These are phyloP conservation scores for Limenitis camilla DNA, from an alignment of 2,888 invertebrate species.

Conservation along the genomic window DNA sequence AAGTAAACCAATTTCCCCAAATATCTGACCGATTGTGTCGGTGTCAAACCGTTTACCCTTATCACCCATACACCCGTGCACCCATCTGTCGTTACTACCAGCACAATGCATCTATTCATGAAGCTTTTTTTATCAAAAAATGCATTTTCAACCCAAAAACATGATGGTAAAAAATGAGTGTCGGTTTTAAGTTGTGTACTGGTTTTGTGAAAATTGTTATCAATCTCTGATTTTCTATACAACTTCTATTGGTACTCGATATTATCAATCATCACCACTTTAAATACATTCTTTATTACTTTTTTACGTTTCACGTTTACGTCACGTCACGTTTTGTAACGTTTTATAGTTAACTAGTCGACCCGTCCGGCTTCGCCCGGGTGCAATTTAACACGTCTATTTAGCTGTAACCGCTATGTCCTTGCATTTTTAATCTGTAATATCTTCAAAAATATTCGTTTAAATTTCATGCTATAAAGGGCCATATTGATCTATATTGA, in stretches of 20 bases:
- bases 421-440: no score
- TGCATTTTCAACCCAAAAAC: conserved; percentile 37
- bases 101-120: conserved; percentile 45
- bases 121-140: conserved; percentile 26
- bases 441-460: no score
- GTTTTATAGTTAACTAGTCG: no score
- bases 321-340: no score
- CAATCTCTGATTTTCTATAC: background rate
- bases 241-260: background rate
- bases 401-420: no score
- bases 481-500: no score
- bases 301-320: no score
- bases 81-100: conserved; percentile 54
- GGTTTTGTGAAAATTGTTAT: background rate
- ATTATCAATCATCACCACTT: no score
- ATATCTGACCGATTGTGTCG: conserved; percentile 52
- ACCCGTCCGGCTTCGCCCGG: no score
- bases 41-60: conserved; percentile 67
- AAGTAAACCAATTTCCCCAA: background rate
- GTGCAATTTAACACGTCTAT: no score
- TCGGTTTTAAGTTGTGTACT: conserved; percentile 22
- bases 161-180: conserved; percentile 37
- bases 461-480: no score
- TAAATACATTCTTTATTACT: no score
- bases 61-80: conserved; percentile 36